Conservation (phyloP, 1,140 invertebrate genomes). For the Drosophila baimaii region DNA sequence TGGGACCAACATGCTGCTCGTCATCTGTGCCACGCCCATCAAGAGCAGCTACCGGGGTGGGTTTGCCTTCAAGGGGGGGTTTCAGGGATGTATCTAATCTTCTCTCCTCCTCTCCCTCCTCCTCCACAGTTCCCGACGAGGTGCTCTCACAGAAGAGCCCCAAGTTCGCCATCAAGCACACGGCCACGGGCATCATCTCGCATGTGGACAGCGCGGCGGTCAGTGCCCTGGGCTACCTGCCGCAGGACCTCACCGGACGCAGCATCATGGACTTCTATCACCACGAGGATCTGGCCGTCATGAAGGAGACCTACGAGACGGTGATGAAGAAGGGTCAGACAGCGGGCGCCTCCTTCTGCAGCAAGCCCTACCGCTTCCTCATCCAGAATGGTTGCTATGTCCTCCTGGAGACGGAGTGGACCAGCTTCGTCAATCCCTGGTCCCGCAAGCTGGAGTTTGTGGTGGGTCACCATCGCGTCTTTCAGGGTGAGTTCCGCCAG, state of each 20-base stretch:
- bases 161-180: conserved; percentile 91
- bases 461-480: conserved; percentile 93
- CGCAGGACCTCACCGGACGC: conserved; percentile 93
- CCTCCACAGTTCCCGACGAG: conserved; percentile 87
- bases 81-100: background rate
- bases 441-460: conserved; percentile 95
- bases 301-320: conserved; percentile 93
- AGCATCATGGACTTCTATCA: conserved; percentile 95
- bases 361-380: conserved; percentile 90
- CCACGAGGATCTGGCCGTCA: conserved; percentile 91
- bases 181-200: conserved; percentile 89
- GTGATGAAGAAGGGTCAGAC: conserved; percentile 87
- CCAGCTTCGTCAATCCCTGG: conserved; percentile 97
- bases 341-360: conserved; percentile 88
- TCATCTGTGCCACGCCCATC: conserved; percentile 90
- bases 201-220: conserved; percentile 92
- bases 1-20: conserved; percentile 86
- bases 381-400: conserved; percentile 93
- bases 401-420: conserved; percentile 95
- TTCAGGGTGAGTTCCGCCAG: conserved; percentile 86
- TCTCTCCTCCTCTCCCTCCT: no score
- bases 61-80: background rate
- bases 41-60: conserved; percentile 91
- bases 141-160: conserved; percentile 84
- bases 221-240: conserved; percentile 93